Conservation (phyloP, 2,113 vertebrate species). For the Bettongia penicillata region DNA sequence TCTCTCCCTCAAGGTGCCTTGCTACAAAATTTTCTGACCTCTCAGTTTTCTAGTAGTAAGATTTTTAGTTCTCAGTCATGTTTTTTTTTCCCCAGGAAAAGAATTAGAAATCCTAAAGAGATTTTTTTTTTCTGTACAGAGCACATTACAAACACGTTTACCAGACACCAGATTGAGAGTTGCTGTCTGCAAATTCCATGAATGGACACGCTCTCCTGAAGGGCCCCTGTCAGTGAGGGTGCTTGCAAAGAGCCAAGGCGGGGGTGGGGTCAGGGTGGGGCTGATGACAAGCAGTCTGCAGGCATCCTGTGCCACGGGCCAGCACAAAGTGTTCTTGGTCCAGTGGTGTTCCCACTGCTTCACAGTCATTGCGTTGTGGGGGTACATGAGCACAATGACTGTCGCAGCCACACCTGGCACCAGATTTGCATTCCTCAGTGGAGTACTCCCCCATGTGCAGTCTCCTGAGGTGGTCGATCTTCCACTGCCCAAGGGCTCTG, state of each 20-base stretch:
- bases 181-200: background rate
- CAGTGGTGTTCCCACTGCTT: too few relatives aligned
- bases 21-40: too few relatives aligned
- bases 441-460: too few relatives aligned
- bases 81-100: too few relatives aligned
- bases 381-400: accelerated
- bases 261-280: too few relatives aligned
- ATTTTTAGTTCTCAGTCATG: too few relatives aligned
- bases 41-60: too few relatives aligned
- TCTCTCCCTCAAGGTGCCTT: too few relatives aligned
- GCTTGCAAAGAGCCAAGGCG: accelerated
- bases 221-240: too few relatives aligned
- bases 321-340: conserved; percentile 83
- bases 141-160: background rate
- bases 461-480: conserved; percentile 56
- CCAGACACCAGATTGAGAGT: background rate
- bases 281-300: conserved; percentile 83
- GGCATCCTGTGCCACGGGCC: conserved; percentile 95
- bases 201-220: background rate
- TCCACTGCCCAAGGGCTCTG: conserved; percentile 78
- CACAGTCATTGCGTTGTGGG: too few relatives aligned
- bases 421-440: too few relatives aligned
- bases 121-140: background rate
- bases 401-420: too few relatives aligned
- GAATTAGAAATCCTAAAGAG: background rate